Conservation (phyloP, 1,140 invertebrate genomes). For the Pogonus chalceus region DNA sequence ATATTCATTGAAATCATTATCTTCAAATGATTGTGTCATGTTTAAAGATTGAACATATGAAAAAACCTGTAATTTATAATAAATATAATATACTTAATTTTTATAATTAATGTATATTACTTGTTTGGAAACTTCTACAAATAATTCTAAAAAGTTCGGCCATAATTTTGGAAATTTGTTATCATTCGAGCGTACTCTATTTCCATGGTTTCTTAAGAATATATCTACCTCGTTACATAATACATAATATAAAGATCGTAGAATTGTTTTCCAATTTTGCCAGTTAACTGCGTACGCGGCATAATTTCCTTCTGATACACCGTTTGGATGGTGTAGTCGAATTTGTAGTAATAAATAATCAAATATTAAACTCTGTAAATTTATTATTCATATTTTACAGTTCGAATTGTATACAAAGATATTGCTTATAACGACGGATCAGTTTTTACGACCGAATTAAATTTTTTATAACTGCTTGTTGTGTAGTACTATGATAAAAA, state of each 20-base stretch:
- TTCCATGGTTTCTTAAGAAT: conserved; percentile 13
- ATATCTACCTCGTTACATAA: conserved; percentile 17
- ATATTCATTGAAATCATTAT: no score
- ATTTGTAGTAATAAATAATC: conserved; percentile 29
- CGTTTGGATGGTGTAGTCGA: conserved; percentile 25
- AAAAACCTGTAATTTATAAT: no score
- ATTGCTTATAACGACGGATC: no score
- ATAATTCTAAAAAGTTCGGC: conserved; percentile 19
- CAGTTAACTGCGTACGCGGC: conserved; percentile 22
- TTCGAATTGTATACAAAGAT: no score
- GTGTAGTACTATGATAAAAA: no score
- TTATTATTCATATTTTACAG: no score
- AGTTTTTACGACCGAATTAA: no score
- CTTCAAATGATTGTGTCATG: no score
- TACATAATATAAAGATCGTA: conserved; percentile 20
- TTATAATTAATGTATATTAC: no score
- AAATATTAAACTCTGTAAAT: conserved; percentile 7
- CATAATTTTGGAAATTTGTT: conserved; percentile 13
- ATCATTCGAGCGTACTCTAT: conserved; percentile 14
- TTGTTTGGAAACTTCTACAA: conserved; percentile 26
- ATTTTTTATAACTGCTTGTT: no score
- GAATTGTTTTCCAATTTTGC: conserved; percentile 22
- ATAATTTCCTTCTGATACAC: conserved; percentile 17
- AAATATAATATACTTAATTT: no score
- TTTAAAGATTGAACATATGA: no score